Conservation (phyloP, 2,797 vertebrate genomes). For the Sphenopsis melanotis region DNA sequence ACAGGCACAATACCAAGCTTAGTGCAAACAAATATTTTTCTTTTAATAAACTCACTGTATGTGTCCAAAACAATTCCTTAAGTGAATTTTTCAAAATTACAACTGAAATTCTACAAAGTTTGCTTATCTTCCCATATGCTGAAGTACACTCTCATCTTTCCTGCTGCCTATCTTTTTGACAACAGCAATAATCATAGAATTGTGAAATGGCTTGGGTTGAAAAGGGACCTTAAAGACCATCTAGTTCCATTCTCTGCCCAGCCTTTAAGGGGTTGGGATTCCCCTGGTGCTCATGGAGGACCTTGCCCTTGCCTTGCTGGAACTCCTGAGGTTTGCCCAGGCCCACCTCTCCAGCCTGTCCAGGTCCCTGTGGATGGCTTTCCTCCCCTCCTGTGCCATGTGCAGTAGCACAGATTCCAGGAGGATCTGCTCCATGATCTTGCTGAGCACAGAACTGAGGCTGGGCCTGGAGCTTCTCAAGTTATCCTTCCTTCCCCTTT, state of each 20-base stretch:
- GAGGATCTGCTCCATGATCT: neutral
- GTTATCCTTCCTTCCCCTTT: neutral
- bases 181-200: neutral
- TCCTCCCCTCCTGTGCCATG: rapidly evolving
- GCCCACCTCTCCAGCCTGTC: too few relatives aligned
- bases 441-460: neutral
- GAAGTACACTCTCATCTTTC: neutral
- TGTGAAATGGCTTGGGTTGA: neutral
- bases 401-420: neutral
- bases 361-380: neutral
- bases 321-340: neutral
- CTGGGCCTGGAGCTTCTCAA: neutral
- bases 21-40: neutral
- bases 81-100: neutral
- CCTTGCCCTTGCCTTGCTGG: neutral
- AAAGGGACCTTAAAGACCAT: neutral
- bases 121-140: neutral
- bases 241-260: neutral
- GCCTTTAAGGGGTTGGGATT: neutral
- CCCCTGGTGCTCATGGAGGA: neutral
- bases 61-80: neutral
- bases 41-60: neutral
- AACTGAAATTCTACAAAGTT: neutral
- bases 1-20: neutral
- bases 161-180: neutral